These are phyloP conservation scores for Lordiphosa collinella DNA, from an alignment of 1,140 invertebrate genomes.

Conservation along the genomic window DNA sequence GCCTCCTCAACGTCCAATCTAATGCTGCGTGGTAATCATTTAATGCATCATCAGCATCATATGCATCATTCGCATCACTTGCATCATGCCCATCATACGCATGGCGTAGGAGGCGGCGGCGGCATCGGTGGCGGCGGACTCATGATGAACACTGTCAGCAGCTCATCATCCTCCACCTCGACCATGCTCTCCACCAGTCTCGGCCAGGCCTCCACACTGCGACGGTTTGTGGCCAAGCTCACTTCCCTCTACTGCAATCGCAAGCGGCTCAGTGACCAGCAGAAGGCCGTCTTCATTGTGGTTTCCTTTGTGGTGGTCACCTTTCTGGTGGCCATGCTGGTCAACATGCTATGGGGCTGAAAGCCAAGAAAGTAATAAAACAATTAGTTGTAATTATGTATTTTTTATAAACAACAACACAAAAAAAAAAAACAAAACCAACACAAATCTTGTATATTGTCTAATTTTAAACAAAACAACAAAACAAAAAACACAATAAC, in stretches of 20 bases:
- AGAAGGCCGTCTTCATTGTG: constrained; percentile 75
- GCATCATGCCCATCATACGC: constrained; percentile 58
- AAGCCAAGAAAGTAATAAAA: constrained; percentile 5
- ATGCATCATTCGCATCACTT: constrained; percentile 64
- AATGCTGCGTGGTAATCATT: constrained; percentile 35
- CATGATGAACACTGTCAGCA: constrained; percentile 2
- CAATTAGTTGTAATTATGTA: constrained; percentile 63
- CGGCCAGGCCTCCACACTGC: constrained; percentile 38
- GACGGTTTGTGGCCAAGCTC: constrained; percentile 51
- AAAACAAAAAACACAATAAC: no score
- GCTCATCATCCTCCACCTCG: no score
- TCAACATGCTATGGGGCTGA: constrained; percentile 65
- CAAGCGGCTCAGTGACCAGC: constrained; percentile 70
- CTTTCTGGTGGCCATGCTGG: constrained; percentile 70
- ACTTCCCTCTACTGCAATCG: constrained; percentile 65
- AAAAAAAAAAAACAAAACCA: constrained; percentile 36
- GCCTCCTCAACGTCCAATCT: background rate
- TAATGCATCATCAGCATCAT: constrained; percentile 53
- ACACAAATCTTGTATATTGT: constrained; percentile 44
- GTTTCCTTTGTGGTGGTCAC: constrained; percentile 74
- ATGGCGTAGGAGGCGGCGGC: constrained; percentile 16
- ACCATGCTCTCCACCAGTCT: constrained; percentile 5
- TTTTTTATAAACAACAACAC: constrained; percentile 54
- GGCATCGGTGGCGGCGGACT: background rate
- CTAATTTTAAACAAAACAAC: constrained; percentile 38